Evolutionary conservation across 2,797 vertebrate genomes (phyloP).

Genomic region (Sebastes cheni): DNA sequence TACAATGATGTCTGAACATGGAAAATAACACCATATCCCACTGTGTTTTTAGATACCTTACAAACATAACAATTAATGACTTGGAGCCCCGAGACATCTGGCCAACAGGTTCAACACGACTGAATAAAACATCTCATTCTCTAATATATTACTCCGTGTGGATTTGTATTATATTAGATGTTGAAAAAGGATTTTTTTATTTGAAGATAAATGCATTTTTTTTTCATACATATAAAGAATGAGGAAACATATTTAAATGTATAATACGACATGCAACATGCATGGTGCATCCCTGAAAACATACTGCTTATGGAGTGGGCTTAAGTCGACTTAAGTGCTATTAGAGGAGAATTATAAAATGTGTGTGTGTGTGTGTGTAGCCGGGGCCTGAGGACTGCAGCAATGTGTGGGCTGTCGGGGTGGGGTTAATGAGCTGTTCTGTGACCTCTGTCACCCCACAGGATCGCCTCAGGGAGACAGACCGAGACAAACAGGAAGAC

Average conservation of each 20-base stretch:
- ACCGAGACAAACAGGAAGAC: conserved; percentile 78
- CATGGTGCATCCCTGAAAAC: conserved; percentile 59
- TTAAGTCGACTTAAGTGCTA: conserved; percentile 78
- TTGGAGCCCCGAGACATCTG: conserved; percentile 70
- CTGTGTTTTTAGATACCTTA: conserved; percentile 65
- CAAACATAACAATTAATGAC: conserved; percentile 76
- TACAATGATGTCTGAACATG: conserved; percentile 73
- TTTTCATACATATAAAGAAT: background rate
- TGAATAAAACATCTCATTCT: conserved; percentile 31
- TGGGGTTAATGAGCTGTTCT: conserved; percentile 83
- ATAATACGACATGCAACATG: conserved; percentile 20
- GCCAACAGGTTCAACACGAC: conserved; percentile 59
- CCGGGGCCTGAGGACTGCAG: conserved; percentile 67
- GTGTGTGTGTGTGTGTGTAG: conserved; percentile 36
- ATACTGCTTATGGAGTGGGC: conserved; percentile 51
- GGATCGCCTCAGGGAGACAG: conserved; percentile 71
- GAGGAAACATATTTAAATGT: background rate
- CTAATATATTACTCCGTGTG: background rate
- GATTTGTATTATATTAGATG: background rate
- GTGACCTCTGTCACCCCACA: conserved; percentile 77
- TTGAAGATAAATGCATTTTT: background rate
- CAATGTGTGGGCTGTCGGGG: conserved; percentile 77
- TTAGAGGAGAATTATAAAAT: conserved; percentile 76
- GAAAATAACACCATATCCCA: conserved; percentile 71
- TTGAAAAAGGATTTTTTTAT: background rate